phyloP scores from a whole-genome alignment of 2,888 invertebrate species.

The Dinocampus coccinellae region DNA sequence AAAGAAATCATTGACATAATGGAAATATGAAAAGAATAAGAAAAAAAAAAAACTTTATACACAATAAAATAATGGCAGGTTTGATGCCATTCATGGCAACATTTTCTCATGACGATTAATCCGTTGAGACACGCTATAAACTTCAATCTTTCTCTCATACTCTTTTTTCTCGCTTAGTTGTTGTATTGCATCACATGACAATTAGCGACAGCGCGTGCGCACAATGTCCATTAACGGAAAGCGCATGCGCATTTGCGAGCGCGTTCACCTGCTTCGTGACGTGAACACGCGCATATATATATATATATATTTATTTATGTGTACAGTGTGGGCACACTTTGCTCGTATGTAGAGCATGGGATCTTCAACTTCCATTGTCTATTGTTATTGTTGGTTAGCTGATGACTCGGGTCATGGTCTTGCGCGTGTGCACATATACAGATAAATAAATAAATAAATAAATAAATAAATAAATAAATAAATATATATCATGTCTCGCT shows the following conservation, averaged over 20 bases:
- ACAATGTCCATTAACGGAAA: slow-evolving; percentile 38
- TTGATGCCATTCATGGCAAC: slow-evolving; percentile 9
- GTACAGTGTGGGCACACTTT: slow-evolving; percentile 4
- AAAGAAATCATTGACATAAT: slow-evolving; percentile 1
- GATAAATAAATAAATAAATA: neutral
- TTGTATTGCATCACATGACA: slow-evolving; percentile 40
- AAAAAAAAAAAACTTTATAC: slow-evolving; percentile 9
- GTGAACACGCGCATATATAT: neutral
- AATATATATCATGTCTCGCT: neutral
- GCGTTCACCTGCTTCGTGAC: slow-evolving; percentile 36
- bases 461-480: neutral
- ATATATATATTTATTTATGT: neutral
- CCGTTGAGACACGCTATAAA: slow-evolving; percentile 40
- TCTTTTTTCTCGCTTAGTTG: neutral
- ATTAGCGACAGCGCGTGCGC: slow-evolving; percentile 41
- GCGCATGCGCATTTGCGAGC: slow-evolving; percentile 27
- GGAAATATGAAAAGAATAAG: neutral
- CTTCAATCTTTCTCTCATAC: neutral
- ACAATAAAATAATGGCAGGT: neutral
- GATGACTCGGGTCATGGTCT: slow-evolving; percentile 34
- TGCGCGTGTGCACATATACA: slow-evolving; percentile 4
- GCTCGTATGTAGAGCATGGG: slow-evolving; percentile 67
- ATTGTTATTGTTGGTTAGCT: slow-evolving; percentile 53
- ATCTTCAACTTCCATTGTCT: slow-evolving; percentile 59
- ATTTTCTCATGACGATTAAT: slow-evolving; percentile 63